Evolutionary conservation across 2,888 invertebrate genomes (phyloP), one percentile per base, ranked within the genome.

Genomic region (Stegana nigrithorax): DNA sequence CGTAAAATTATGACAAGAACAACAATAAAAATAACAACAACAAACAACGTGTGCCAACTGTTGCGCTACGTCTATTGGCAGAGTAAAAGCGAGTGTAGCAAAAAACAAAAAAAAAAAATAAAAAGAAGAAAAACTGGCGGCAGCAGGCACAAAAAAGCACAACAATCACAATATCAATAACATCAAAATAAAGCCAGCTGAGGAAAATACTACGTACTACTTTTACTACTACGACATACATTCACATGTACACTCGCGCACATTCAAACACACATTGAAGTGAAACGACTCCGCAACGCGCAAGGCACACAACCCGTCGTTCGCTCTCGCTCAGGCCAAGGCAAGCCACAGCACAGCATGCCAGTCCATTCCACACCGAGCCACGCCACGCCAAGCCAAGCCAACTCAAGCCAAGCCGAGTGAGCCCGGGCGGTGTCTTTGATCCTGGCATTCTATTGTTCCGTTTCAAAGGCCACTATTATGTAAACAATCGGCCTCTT

Each of bases 401-500:
- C 39, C 39, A 21, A 32, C 32, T 60, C 55, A 62, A 51, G 39
- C 50, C 53, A 60, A 63, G 60, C 45, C 29, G 56, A 66, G 66
- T 62, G 45, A 36, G 29, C 29, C 70, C 73, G 78, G 77, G 73
- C 79, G 79, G 77, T 74, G 70, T 78, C 82, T 85, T 85, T 85
- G 83, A 85, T 85, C 84, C 84, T 82, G 81, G 75, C 84, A 82
- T 83, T 84, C 86, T 85, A 85, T 85, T 88, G 88, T 86, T 85
- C 84, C 84, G 83, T 84, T 84, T 86, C 88, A 88, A 87, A 89
- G 89, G 88, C 89, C 89, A 88, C 89, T 89, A 89, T 89, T 89
- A 89, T 89, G 89, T 89, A 89, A 89, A 90, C 89, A 89, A 88
- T 88, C 87, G 86, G 87, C 85, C 80, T 87, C 87, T 89, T 89